These are phyloP conservation scores for Coremacera marginata DNA, from an alignment of 2,888 invertebrate genomes.

Conservation along the genomic window DNA sequence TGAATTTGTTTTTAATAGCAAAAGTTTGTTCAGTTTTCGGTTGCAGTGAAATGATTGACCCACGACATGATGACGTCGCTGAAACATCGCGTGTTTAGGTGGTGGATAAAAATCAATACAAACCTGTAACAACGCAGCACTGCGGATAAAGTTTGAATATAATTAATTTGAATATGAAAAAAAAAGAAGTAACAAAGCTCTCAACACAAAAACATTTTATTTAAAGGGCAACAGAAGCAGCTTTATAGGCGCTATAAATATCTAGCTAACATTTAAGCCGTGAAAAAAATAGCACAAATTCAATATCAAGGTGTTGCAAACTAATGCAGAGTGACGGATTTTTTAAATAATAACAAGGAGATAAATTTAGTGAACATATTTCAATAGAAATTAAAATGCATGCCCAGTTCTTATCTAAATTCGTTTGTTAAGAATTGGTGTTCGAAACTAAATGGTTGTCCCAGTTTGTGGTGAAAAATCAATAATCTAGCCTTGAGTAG, in stretches of 20 bases:
- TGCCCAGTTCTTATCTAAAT: too few relatives aligned
- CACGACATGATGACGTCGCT: neutral
- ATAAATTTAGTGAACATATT: too few relatives aligned
- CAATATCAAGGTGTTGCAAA: conserved; percentile 27
- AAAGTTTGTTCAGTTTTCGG: neutral
- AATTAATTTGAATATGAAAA: neutral
- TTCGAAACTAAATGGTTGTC: neutral
- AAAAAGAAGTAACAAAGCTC: neutral
- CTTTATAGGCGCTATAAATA: neutral
- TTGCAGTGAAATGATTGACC: neutral
- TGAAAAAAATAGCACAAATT: neutral
- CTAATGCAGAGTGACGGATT: too few relatives aligned
- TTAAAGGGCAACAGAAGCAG: neutral
- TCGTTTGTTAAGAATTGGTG: too few relatives aligned
- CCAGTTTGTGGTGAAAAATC: conserved; percentile 55
- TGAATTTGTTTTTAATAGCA: too few relatives aligned
- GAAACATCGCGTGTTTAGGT: conserved; percentile 20
- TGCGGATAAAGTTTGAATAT: conserved; percentile 18
- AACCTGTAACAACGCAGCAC: neutral
- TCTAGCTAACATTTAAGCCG: neutral
- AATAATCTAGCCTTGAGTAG: conserved; percentile 63
- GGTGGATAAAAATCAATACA: conserved; percentile 3
- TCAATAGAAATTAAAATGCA: too few relatives aligned
- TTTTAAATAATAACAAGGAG: too few relatives aligned
- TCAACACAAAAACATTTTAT: neutral